Evolutionary conservation across 1,140 invertebrate genomes (phyloP).

Genomic region (Liolophura sinensis): DNA sequence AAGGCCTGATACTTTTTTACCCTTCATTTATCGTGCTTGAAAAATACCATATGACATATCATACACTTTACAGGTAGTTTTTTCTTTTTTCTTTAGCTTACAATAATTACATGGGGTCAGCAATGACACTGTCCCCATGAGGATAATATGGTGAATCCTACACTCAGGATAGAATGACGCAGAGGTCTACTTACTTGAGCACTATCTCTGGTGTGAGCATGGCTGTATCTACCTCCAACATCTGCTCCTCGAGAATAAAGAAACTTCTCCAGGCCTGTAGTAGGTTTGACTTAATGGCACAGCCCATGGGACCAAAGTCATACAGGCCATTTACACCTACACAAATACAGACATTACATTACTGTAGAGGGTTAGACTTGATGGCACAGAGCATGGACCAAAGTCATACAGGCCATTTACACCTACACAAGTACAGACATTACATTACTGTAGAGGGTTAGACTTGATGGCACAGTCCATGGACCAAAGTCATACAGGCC

Average conservation of each 20-base stretch:
- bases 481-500: too few species aligned
- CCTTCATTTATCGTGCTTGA: too few species aligned
- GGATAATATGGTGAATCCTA: too few species aligned
- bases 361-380: slow-evolving; percentile 89
- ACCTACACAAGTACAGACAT: slow-evolving; percentile 49
- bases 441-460: too few species aligned
- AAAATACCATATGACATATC: too few species aligned
- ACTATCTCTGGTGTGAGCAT: slow-evolving; percentile 96
- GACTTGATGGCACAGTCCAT: too few species aligned
- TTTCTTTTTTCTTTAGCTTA: too few species aligned
- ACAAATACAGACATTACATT: slow-evolving; percentile 11
- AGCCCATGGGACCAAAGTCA: slow-evolving; percentile 99
- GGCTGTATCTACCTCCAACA: slow-evolving; percentile 98
- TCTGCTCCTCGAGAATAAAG: slow-evolving; percentile 96
- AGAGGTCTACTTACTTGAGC: slow-evolving; percentile 70
- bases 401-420: slow-evolving; percentile 91
- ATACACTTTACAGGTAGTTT: not conserved
- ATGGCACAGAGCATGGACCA: slow-evolving; percentile 98
- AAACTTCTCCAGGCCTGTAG: slow-evolving; percentile 92
- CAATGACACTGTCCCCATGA: too few species aligned
- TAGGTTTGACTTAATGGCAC: slow-evolving; percentile 95
- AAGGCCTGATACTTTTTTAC: too few species aligned
- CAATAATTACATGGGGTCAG: too few species aligned
- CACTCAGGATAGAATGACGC: too few species aligned
- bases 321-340: slow-evolving; percentile 77